Percentiles rank a stretch among this genome's conserved stretches.
Conservation (phyloP, 2,888 invertebrate species). For the Ernsta delagoae region DNA sequence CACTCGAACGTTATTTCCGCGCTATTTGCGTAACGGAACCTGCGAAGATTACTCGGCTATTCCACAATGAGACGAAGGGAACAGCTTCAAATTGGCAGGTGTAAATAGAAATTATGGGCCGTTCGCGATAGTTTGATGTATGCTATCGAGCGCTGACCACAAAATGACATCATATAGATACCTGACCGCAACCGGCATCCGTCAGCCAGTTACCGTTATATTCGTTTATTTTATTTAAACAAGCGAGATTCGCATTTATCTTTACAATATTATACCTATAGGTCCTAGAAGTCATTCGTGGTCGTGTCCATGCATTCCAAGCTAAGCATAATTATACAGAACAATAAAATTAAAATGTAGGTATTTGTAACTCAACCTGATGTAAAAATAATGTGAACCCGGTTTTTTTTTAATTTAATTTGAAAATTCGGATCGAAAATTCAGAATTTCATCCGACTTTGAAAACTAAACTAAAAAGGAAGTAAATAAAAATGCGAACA, state of each 20-base stretch:
- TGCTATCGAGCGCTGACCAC: conserved; percentile 18
- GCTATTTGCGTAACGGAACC: not conserved
- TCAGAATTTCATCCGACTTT: too few species aligned
- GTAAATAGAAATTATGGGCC: conserved; percentile 23
- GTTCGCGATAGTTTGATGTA: conserved; percentile 9
- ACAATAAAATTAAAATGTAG: too few species aligned
- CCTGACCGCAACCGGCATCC: conserved; percentile 13
- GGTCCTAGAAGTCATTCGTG: not conserved
- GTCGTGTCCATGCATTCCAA: not conserved
- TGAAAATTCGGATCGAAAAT: too few species aligned
- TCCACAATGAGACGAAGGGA: not conserved
- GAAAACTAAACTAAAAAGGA: not conserved
- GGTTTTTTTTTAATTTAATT: too few species aligned
- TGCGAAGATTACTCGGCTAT: not conserved
- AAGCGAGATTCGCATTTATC: not conserved
- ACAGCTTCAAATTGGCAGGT: conserved; percentile 14
- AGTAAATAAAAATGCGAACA: conserved; percentile 15
- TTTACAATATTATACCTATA: not conserved
- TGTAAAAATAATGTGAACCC: too few species aligned
- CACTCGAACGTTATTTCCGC: not conserved
- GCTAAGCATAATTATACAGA: too few species aligned
- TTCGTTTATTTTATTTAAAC: not conserved
- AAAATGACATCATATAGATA: conserved; percentile 23
- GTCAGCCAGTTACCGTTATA: conserved; percentile 12
- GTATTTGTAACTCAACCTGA: too few species aligned